These are phyloP conservation scores for Cephus spinipes DNA, from an alignment of 2,888 invertebrate genomes.

Conservation along the genomic window DNA sequence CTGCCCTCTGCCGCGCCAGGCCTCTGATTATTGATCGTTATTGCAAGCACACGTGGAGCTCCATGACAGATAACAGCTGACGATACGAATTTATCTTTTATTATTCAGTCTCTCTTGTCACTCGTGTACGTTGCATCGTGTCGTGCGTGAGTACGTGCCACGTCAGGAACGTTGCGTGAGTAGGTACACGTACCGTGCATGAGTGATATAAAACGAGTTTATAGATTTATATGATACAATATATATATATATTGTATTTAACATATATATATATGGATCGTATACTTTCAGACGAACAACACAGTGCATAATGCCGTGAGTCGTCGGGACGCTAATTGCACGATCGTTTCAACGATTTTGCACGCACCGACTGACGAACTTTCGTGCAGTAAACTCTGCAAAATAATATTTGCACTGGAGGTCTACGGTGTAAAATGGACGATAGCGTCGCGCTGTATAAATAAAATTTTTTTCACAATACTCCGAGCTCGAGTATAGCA, in stretches of 20 bases:
- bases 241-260: background rate
- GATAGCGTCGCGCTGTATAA: background rate
- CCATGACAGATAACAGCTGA: slow-evolving; percentile 39
- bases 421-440: background rate
- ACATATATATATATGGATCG: background rate
- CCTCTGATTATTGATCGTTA: slow-evolving; percentile 34
- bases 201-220: background rate
- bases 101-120: slow-evolving; percentile 26
- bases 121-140: slow-evolving; percentile 14
- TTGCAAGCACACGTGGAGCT: slow-evolving; percentile 24
- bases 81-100: slow-evolving; percentile 42
- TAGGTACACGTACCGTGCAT: slow-evolving; percentile 4
- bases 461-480: background rate
- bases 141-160: slow-evolving; percentile 20
- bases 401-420: background rate
- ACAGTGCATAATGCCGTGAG: slow-evolving; percentile 17
- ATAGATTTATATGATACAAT: slow-evolving; percentile 28
- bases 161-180: slow-evolving; percentile 16
- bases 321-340: slow-evolving; percentile 39
- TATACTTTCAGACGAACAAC: background rate
- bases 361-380: background rate
- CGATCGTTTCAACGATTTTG: slow-evolving; percentile 26
- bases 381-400: background rate
- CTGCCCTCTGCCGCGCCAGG: slow-evolving; percentile 15
- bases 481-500: background rate